Percentiles rank a stretch among this genome's conserved stretches.
These are phyloP conservation scores for Ethmia dodecea DNA, from an alignment of 2,888 invertebrate genomes.

Conservation along the genomic window DNA sequence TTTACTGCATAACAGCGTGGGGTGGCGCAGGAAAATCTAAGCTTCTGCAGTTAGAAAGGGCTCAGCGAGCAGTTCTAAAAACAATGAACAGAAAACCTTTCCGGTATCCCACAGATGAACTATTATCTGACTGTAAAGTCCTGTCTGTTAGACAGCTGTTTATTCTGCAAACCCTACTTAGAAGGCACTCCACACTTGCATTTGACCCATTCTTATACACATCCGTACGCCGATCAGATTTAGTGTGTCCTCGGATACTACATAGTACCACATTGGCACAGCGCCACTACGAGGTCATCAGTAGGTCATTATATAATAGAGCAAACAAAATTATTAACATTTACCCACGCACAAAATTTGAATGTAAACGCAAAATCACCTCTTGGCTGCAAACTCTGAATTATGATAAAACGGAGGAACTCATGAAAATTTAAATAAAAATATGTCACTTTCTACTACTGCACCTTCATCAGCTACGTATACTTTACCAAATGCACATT, in stretches of 20 bases:
- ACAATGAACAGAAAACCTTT: background rate
- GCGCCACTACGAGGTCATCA: background rate
- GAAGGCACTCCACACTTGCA: background rate
- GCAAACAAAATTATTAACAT: background rate
- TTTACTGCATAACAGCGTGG: conserved; percentile 4
- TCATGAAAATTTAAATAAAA: too few relatives aligned
- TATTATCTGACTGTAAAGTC: background rate
- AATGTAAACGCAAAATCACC: too few relatives aligned
- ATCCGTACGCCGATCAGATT: background rate
- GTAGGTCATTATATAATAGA: background rate
- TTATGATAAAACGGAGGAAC: too few relatives aligned
- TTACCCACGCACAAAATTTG: too few relatives aligned
- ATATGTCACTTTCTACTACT: too few relatives aligned
- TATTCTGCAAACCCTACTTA: background rate
- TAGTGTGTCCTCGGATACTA: background rate
- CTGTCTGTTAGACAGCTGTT: background rate
- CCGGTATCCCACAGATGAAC: background rate
- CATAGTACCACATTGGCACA: background rate
- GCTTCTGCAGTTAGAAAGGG: background rate
- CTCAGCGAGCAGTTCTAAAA: background rate
- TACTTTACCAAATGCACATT: too few relatives aligned
- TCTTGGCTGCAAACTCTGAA: too few relatives aligned
- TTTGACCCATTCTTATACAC: background rate
- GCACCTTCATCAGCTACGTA: too few relatives aligned
- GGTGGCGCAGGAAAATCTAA: background rate